These are phyloP conservation scores for Ophioninae sp. DNA, from an alignment of 2,888 invertebrate genomes.

Conservation along the genomic window DNA sequence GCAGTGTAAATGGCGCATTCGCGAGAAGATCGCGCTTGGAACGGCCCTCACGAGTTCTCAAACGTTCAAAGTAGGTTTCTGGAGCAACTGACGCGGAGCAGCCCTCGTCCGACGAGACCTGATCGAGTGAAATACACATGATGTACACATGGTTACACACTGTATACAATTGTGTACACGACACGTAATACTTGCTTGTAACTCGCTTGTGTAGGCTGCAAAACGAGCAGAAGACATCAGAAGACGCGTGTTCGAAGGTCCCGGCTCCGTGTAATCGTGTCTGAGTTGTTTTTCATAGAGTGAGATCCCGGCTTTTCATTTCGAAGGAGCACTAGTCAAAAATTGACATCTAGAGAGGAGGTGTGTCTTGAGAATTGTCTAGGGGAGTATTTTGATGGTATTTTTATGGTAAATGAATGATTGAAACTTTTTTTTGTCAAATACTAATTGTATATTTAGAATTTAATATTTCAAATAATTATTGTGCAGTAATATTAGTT, in stretches of 20 bases:
- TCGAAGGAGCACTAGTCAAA: no score
- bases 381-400: no score
- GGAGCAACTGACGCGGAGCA: constrained; percentile 68
- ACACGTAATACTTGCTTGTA: constrained; percentile 54
- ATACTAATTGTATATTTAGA: no score
- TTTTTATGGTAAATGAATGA: no score
- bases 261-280: constrained; percentile 20
- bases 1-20: constrained; percentile 16
- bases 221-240: constrained; percentile 42
- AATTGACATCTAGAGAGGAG: no score
- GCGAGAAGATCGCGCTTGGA: constrained; percentile 59
- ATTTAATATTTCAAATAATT: no score
- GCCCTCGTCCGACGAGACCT: constrained; percentile 51
- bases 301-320: no score
- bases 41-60: constrained; percentile 59
- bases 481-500: no score
- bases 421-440: no score
- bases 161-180: constrained; percentile 37
- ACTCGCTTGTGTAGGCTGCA: constrained; percentile 43
- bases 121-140: constrained; percentile 51
- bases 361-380: no score
- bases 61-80: constrained; percentile 75
- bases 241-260: constrained; percentile 55
- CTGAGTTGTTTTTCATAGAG: constrained; percentile 18
- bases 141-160: constrained; percentile 9